Base-by-base conservation (phyloP, 2,113 vertebrate genomes). In the Pangasianodon hypophthalmus region DNA sequence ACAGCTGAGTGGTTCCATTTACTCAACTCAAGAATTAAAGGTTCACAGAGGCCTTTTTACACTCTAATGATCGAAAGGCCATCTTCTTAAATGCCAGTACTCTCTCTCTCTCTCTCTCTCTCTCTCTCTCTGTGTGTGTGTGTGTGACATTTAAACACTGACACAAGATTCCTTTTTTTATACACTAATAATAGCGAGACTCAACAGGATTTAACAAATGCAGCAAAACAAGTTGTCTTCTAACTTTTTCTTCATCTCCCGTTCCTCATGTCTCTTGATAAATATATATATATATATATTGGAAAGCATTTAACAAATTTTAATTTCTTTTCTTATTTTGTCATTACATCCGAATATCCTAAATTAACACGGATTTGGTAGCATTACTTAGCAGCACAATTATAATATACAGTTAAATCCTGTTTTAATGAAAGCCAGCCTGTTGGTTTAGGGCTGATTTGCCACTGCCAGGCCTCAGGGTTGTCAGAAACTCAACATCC, bases 401-500 rank as follows among this genome's bases (percentile, higher is more conserved):
- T 26, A 77, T 77, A 77, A 46, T 9, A 67, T 11, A 16, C 62
- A 11, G 62, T 1, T 67, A 75, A 44, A 44, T 79, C 24, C 1
- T 3, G 46, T 50, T 29, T 29, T 29, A 52, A 54, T 81, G 50
- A 81, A 81, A 81, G 79, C 26, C 79, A 54, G 50, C 50, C 29
- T 82, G 80, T 56, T 82, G 21, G 50, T 54, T 54, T 54, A 54
- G 37, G 67, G 52, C 46, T 73, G 64, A 71, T 67, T 69, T 81
- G 37, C 62, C 58, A 60, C 73, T 32, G 67, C 60, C 71, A 73
- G 52, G n/a, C 52, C 54, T 50, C 14, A 26, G 41, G 8, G 13
- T 29, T 60, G 85, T 9, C 80, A 90, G 54, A 83, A 90, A 56
- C 41, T 77, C 44, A 67, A 54, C 46, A 8, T 52, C 48, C 54